Evolutionary conservation across 2,113 vertebrate species (phyloP), one percentile per base, ranked within the genome.

Genomic region (Serinus canaria): DNA sequence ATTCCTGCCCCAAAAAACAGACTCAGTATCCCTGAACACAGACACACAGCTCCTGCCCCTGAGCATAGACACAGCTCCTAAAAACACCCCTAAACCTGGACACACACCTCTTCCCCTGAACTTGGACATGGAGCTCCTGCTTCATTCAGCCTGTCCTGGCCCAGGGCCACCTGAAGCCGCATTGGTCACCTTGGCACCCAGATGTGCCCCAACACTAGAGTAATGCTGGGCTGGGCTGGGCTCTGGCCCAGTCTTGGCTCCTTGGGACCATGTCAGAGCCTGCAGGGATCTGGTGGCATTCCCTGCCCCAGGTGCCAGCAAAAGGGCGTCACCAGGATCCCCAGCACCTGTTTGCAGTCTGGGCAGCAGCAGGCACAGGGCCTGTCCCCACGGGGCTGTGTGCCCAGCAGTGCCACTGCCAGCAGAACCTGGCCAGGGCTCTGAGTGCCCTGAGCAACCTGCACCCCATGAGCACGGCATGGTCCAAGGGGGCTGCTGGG

Each of bases 381-480:
- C 6, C 33, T 31, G 15, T 33, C 43, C 30, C 46, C 33, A 6
- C 0, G 0, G 70, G 41, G 44, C 90, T 39, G 15, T 8, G 63
- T 15, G 4, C 50, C 15, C 49, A 37, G 66, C 0, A 14, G 25
- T 22, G 60, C 21, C 62, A 25, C 39, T 15, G 9, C 28, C 70
- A 9, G 33, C 12, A 30, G 58, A 43, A 52, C 18, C 18, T 3
- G 39, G 16, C n/a, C 15, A 9, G 50, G 58, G 67, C 28, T 39
- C 75, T 0, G 49, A 27, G 28, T 33, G 52, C 13, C 33, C 43
- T 10, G 21, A 9, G 4, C 33, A n/a, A 22, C 41, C 62, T 35
- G 37, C 59, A 13, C 10, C 18, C 39, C 30, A 2, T 0, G 3
- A 69, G n/a, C 73, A 31, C 23, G 1, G 1, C 1, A 0, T 3